A percentile compares a stretch with the other conserved stretches of the same genome.
phyloP scores from a whole-genome alignment of 2,113 vertebrate genomes.

The Antigone vipio region DNA sequence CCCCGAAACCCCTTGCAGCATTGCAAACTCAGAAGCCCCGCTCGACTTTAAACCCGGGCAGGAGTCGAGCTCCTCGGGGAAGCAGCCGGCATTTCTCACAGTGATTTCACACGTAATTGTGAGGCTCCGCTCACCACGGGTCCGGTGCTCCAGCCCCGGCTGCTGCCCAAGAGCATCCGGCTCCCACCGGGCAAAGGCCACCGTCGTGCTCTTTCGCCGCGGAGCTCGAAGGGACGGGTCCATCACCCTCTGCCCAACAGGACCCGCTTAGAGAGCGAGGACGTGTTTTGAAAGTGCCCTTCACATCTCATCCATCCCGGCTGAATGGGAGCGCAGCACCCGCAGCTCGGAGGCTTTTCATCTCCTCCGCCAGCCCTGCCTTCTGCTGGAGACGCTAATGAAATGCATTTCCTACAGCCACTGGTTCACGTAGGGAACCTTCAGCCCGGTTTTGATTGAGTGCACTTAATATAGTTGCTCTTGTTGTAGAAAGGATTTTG shows the following conservation, averaged over 20 bases:
- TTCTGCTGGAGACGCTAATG: background rate
- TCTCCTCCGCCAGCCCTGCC: background rate
- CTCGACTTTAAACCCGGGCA: background rate
- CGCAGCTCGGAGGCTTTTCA: background rate
- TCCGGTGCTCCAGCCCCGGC: background rate
- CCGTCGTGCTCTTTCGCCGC: background rate
- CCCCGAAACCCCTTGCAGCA: background rate
- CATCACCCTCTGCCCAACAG: rapidly evolving
- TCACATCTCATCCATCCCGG: background rate
- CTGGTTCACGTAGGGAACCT: background rate
- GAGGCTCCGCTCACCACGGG: rapidly evolving
- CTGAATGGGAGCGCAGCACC: background rate
- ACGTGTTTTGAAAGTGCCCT: rapidly evolving
- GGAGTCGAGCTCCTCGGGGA: background rate
- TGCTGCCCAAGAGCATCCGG: background rate
- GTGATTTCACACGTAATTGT: background rate
- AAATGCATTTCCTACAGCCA: background rate
- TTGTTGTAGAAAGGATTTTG: background rate
- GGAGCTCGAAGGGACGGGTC: background rate
- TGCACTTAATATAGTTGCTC: background rate
- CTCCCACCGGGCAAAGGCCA: too few species aligned
- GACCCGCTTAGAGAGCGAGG: rapidly evolving
- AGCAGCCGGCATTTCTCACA: background rate
- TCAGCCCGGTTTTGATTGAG: background rate
- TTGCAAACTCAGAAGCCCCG: background rate